Evolutionary conservation across 2,888 invertebrate species (phyloP).

Genomic region (Herminia tarsipennalis): DNA sequence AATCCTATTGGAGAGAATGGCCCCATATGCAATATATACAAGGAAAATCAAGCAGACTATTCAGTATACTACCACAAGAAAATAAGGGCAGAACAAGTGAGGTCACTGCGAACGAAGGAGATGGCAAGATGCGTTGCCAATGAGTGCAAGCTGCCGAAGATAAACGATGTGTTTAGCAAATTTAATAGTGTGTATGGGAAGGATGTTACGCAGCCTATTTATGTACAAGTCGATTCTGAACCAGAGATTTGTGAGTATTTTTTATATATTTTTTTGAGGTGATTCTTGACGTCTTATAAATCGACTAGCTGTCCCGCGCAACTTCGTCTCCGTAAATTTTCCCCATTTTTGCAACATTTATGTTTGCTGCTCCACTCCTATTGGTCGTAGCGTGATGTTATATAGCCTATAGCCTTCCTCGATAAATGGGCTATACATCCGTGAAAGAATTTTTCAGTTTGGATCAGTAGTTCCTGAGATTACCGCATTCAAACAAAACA

Average conservation of each 20-base stretch:
- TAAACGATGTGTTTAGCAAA: conserved; percentile 60
- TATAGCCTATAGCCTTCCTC: background rate
- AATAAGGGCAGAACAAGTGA: conserved; percentile 54
- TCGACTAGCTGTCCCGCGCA: no score
- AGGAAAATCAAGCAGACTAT: conserved; percentile 12
- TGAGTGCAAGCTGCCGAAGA: conserved; percentile 52
- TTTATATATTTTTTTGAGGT: background rate
- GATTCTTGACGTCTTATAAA: background rate
- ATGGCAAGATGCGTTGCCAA: background rate
- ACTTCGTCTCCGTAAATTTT: no score
- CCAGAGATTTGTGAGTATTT: conserved; percentile 54
- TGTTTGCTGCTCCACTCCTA: no score
- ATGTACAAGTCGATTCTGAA: conserved; percentile 59
- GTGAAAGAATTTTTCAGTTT: no score
- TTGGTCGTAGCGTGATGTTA: no score
- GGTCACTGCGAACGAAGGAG: conserved; percentile 26
- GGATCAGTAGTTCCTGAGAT: no score
- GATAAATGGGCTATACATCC: background rate
- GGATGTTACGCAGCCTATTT: conserved; percentile 53
- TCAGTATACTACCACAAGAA: conserved; percentile 62
- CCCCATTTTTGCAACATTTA: no score
- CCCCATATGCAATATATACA: conserved; percentile 1
- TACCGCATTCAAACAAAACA: no score
- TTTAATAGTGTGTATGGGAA: conserved; percentile 44
- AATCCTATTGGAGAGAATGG: conserved; percentile 14